These are phyloP conservation scores for Agrotis segetum DNA, from an alignment of 2,888 invertebrate genomes.

Conservation along the genomic window DNA sequence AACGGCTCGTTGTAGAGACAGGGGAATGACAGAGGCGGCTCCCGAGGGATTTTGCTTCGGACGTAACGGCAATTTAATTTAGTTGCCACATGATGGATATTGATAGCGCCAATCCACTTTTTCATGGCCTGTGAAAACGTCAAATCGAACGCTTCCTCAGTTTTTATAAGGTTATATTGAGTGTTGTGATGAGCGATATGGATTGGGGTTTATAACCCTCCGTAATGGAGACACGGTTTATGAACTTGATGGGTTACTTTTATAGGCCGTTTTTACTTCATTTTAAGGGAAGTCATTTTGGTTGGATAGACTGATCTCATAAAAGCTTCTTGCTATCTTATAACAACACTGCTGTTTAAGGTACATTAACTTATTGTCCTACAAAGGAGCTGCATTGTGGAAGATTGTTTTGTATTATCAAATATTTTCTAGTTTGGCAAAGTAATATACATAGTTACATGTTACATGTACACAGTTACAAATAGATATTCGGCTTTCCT, in stretches of 20 bases:
- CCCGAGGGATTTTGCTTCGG: conserved; percentile 56
- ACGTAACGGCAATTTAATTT: conserved; percentile 70
- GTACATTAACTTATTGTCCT: background rate
- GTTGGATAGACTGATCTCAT: conserved; percentile 3
- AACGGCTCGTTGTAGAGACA: conserved; percentile 67
- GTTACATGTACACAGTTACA: background rate
- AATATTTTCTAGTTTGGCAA: background rate
- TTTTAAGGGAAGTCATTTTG: conserved; percentile 27
- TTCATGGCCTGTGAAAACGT: conserved; percentile 64
- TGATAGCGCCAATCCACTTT: conserved; percentile 70
- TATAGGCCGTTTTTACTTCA: conserved; percentile 39
- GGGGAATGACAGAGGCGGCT: conserved; percentile 69
- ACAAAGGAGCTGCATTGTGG: background rate
- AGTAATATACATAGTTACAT: too few relatives aligned
- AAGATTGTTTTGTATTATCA: background rate
- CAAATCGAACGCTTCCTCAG: conserved; percentile 57
- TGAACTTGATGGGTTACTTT: conserved; percentile 46
- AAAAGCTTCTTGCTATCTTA: background rate
- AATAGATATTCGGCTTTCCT: too few relatives aligned
- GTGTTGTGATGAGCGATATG: conserved; percentile 44
- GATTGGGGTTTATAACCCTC: conserved; percentile 46
- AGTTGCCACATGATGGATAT: conserved; percentile 70
- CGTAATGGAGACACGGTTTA: conserved; percentile 46
- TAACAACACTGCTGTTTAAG: too few relatives aligned
- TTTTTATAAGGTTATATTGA: conserved; percentile 58